phyloP scores from a whole-genome alignment of 30 jellyfish, hydroid and myxozoan species.

The Pelagia noctiluca region DNA sequence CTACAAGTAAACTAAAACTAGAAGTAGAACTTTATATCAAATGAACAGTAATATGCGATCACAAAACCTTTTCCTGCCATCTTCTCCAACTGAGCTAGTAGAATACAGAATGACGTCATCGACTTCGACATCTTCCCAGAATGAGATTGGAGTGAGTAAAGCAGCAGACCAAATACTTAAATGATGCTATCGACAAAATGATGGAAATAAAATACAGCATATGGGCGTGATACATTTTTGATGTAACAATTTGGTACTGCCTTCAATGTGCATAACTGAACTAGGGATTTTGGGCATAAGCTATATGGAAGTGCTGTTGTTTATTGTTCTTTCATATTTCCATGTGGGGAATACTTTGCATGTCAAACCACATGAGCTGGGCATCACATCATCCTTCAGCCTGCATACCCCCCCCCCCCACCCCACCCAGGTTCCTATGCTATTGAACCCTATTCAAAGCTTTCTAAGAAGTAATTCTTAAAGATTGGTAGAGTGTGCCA shows the following conservation, averaged over 20 bases:
- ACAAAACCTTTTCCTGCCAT: conserved; percentile 25
- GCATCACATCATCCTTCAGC: no score
- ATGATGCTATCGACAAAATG: conserved; percentile 52
- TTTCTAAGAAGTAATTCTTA: no score
- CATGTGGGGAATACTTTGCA: no score
- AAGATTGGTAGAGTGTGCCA: no score
- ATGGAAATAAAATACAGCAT: not conserved
- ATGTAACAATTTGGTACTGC: not conserved
- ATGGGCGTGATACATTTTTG: not conserved
- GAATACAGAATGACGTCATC: conserved; percentile 80
- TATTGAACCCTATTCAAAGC: no score
- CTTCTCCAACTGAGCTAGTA: conserved; percentile 73
- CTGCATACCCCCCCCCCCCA: no score
- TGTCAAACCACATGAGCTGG: no score
- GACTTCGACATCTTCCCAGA: conserved; percentile 65
- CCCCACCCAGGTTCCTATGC: no score
- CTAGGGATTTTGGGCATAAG: not conserved
- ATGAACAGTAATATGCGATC: not conserved
- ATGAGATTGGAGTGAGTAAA: conserved; percentile 38
- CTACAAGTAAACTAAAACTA: no score
- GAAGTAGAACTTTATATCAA: not conserved
- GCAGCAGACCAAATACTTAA: conserved; percentile 73
- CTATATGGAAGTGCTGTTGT: not conserved
- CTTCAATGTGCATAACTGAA: not conserved
- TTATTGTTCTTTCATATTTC: not conserved